Conservation (phyloP, 2,888 invertebrate genomes). For the Diploptera punctata region DNA sequence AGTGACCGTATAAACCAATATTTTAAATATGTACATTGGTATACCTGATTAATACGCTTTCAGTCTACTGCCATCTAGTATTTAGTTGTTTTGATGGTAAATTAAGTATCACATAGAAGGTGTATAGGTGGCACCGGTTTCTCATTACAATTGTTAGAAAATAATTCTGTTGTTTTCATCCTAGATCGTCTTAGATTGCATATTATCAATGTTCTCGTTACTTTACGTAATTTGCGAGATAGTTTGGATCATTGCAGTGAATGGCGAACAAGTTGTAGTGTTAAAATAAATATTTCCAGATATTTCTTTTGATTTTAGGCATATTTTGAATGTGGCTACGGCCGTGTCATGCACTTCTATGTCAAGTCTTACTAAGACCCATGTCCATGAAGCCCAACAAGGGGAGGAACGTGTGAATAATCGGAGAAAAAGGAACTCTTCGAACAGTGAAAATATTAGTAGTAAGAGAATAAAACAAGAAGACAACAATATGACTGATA, state of each 20-base stretch:
- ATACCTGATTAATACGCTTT: too few species aligned
- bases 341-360: slow-evolving; percentile 72
- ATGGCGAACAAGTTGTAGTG: slow-evolving; percentile 11
- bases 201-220: slow-evolving; percentile 33
- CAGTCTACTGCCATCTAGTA: too few species aligned
- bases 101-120: too few species aligned
- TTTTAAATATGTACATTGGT: too few species aligned
- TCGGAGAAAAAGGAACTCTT: slow-evolving; percentile 41
- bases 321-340: slow-evolving; percentile 46
- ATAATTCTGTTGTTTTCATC: not conserved
- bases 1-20: too few species aligned
- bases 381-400: slow-evolving; percentile 39
- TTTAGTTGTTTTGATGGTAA: too few species aligned
- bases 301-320: slow-evolving; percentile 32
- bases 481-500: slow-evolving; percentile 48
- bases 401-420: slow-evolving; percentile 38
- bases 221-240: slow-evolving; percentile 31
- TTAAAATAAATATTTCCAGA: slow-evolving; percentile 6
- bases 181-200: not conserved
- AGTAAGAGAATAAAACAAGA: slow-evolving; percentile 48
- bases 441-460: slow-evolving; percentile 42
- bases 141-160: not conserved
- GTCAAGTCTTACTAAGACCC: slow-evolving; percentile 66
- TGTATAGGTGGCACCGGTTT: slow-evolving; percentile 6
- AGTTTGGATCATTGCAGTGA: slow-evolving; percentile 30